Evolutionary conservation across 1,140 invertebrate genomes (phyloP), one percentile per base, ranked within the genome.

Genomic region (Trichonephila clavipes): DNA sequence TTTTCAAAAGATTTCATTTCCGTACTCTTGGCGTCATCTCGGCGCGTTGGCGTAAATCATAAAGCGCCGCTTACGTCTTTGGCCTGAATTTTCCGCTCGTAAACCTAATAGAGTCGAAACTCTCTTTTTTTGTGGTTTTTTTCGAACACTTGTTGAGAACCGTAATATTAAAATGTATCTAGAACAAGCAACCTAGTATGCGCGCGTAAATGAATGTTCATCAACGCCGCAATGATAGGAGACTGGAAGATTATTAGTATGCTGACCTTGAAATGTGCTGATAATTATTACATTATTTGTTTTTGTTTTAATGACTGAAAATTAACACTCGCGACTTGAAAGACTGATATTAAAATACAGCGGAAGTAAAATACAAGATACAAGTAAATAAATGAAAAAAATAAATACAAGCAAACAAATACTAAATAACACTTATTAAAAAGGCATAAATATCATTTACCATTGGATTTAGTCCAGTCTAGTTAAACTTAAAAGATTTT

Each of bases 41-140:
- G 69, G 69, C 69, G 69, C 28, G 18, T 77, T 77, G 69, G 69
- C 69, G 69, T 77, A 77, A 77, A 77, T 77, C 69, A 77, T 77
- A 77, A 77, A 62, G 61, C 61, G 61, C 61, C 61, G 1, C 16
- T 62, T 18, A 77, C 69, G 28, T 77, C 69, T 77, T 77, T 77
- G 69, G 69, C 69, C 69, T 77, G 28, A 77, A 16, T 77, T 5
- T 77, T 12, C 6, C 10, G 6, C 21, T n/a, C 69, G 28, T 28
- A 77, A 77, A 77, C 24, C 14, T 28, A 77, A 34, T 18, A 77
- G 34, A 18, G 28, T 34, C 12, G 3, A 77, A 28, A 34, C 34
- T 18, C 16, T 18, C 12, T 77, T 77, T 28, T 28, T 34, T 18
- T 34, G 18, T 77, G 28, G 12, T 69, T 69, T 51, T 28, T 51